phyloP scores from a whole-genome alignment of 1,140 invertebrate species.

The Aethina tumida region DNA sequence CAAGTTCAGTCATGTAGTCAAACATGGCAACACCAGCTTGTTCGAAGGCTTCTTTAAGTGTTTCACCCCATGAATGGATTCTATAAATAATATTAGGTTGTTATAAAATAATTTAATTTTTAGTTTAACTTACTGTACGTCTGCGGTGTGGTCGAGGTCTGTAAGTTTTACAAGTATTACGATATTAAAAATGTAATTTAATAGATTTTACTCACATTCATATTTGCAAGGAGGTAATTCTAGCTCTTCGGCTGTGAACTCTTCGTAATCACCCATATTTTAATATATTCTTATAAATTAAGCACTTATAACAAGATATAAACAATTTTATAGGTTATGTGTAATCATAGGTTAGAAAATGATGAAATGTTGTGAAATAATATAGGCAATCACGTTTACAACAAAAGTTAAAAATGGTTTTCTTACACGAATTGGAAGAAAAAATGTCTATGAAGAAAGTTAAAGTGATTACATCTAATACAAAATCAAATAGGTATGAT shows the following conservation, averaged over 20 bases:
- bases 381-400: too few species aligned
- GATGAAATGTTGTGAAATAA: too few species aligned
- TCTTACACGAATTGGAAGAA: too few species aligned
- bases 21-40: constrained; percentile 94
- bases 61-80: constrained; percentile 86
- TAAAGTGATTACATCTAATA: too few species aligned
- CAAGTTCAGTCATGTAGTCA: constrained; percentile 92
- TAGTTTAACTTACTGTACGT: constrained; percentile 79
- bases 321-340: too few species aligned
- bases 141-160: constrained; percentile 96
- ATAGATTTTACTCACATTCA: constrained; percentile 50
- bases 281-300: too few species aligned
- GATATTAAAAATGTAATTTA: constrained; percentile 11
- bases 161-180: constrained; percentile 38
- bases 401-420: too few species aligned
- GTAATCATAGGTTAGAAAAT: too few species aligned
- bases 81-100: constrained; percentile 41
- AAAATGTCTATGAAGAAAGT: too few species aligned
- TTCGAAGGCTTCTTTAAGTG: constrained; percentile 84
- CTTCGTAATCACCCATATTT: too few species aligned
- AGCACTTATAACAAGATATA: too few species aligned
- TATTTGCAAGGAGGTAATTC: constrained; percentile 50
- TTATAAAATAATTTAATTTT: constrained; percentile 6
- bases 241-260: constrained; percentile 44
- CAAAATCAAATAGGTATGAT: too few species aligned